Base-by-base conservation (phyloP, 2,113 vertebrate species). In the Colossoma macropomum region DNA sequence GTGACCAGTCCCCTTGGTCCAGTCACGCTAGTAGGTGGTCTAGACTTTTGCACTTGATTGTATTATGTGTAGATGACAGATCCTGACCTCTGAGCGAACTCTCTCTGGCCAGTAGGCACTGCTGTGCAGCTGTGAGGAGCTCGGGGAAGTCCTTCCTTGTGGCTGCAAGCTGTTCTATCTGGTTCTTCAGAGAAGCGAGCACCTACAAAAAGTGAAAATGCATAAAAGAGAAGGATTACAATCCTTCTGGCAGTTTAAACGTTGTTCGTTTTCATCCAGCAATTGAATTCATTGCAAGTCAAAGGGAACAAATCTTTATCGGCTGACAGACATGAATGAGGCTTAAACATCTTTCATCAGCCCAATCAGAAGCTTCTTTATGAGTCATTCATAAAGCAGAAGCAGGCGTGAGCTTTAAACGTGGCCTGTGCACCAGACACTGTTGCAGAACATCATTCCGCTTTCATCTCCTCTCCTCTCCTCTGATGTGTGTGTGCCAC, bases 131-230 rank as follows among this genome's bases (percentile, higher is more conserved):
- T 54, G 95, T 91, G 54, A 99, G 95, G 87, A 97, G 92, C 75
- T 93, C 92, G 0, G 96, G 91, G 69, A 98, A 98, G 89, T 98
- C 96, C 87, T 95, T 96, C 89, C 95, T 95, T 72, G 89, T 34
- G 0, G 93, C 93, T 41, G 95, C 95, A 89, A 96, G 93, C 86
- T 96, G 92, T 60, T 99, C 98, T 8, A 98, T 98, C 93, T 97
- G 97, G 90, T 96, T 96, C 92, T 98, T 99, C 88, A 99, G 93
- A 63, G 94, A 97, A 62, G 97, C 97, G 16, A 99, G 94, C 68
- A 99, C 97, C 98, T 99, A 90, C 12, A 60, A 27, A 82, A 82
- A 59, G 62, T 10, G 72, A 3, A 45, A 81, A 28, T 11, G 19
- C 38, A 15, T 34, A 21, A 75, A 23, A n/a, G 9, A 4, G 48